Evolutionary conservation across 1,140 invertebrate genomes (phyloP).

Genomic region (Pollicipes pollicipes): DNA sequence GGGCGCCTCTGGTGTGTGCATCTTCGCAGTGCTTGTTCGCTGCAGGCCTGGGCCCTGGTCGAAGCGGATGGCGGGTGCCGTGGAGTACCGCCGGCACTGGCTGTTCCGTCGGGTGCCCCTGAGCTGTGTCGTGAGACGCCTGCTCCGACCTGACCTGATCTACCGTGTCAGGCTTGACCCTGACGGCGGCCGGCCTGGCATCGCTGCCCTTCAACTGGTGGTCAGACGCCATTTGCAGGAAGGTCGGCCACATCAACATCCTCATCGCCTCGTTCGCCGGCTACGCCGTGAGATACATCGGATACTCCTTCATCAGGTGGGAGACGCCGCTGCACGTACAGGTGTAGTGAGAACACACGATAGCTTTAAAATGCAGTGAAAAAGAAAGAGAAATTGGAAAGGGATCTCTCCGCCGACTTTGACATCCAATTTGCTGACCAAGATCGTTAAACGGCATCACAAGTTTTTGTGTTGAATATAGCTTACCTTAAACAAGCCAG

Average conservation of each 20-base stretch:
- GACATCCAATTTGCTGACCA: not conserved
- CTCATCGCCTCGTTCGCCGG: slow-evolving; percentile 62
- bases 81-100: too few relatives aligned
- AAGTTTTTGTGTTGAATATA: not conserved
- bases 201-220: slow-evolving; percentile 62
- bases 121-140: too few relatives aligned
- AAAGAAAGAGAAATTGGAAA: not conserved
- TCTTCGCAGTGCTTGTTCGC: too few relatives aligned
- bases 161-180: slow-evolving; percentile 42
- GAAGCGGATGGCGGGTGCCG: too few relatives aligned
- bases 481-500: too few relatives aligned
- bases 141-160: too few relatives aligned
- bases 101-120: too few relatives aligned
- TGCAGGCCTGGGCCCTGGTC: too few relatives aligned
- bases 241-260: slow-evolving; percentile 59
- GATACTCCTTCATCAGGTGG: slow-evolving; percentile 59
- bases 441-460: not conserved
- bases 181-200: slow-evolving; percentile 58
- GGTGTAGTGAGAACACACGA: not conserved
- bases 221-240: slow-evolving; percentile 56
- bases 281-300: slow-evolving; percentile 53
- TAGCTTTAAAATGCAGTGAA: not conserved
- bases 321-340: not conserved
- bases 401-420: not conserved
- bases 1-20: too few relatives aligned